Evolutionary conservation across 2,888 invertebrate species (phyloP).

Genomic region (Brachylomia viminalis): DNA sequence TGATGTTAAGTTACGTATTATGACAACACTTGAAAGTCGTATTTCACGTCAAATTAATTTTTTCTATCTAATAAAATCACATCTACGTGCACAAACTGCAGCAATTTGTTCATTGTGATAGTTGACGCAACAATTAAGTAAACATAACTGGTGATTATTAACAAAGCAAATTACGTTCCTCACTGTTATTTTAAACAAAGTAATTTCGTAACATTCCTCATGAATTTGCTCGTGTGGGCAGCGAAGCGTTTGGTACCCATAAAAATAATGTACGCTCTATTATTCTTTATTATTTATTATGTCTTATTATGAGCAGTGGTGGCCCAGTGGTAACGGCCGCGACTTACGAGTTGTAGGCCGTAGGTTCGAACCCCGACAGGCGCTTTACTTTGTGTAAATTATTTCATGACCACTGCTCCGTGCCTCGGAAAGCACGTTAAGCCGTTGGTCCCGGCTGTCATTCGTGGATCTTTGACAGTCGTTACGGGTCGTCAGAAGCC

Average conservation of each 20-base stretch:
- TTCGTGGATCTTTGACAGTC: no score
- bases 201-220: constrained; percentile 47
- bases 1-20: neutral
- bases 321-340: no score
- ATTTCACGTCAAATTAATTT: neutral
- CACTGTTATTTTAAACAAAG: constrained; percentile 28
- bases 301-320: no score
- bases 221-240: constrained; percentile 6
- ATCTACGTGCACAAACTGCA: constrained; percentile 9
- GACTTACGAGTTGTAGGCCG: no score
- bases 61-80: constrained; percentile 3
- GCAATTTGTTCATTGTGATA: constrained; percentile 32
- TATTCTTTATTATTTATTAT: constrained; percentile 24
- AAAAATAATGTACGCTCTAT: constrained; percentile 25
- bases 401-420: no score
- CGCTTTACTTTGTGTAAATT: no score
- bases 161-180: constrained; percentile 34
- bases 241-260: constrained; percentile 32
- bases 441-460: no score
- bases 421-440: no score
- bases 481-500: no score
- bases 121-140: constrained; percentile 43
- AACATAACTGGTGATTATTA: constrained; percentile 29
- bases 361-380: no score
- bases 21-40: neutral